A percentile compares a stretch with the other conserved stretches of the same genome.
Conservation (phyloP, 2,113 vertebrate genomes). For the human (Homo sapiens) region GRCh38 chr13:54846001-54846500, state of each 20-base stretch:
- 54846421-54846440: neutral
- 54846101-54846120: slow-evolving; percentile 76
- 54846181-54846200: neutral
- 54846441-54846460: neutral
- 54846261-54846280: slow-evolving; percentile 46
- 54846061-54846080: slow-evolving; percentile 80
- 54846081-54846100: slow-evolving; percentile 68
- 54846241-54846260: neutral
- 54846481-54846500: neutral
- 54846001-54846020: slow-evolving; percentile 78
- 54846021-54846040: slow-evolving; percentile 81
- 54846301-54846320: slow-evolving; percentile 52
- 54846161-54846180: slow-evolving; percentile 62
- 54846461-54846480: slow-evolving; percentile 20
- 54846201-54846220: slow-evolving; percentile 68
- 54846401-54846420: neutral
- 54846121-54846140: slow-evolving; percentile 26
- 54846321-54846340: neutral
- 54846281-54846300: neutral
- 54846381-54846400: neutral
- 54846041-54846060: slow-evolving; percentile 77
- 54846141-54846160: neutral
- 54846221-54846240: slow-evolving; percentile 69
- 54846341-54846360: slow-evolving; percentile 21
- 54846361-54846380: slow-evolving; percentile 46